A percentile compares a stretch with the other conserved stretches of the same genome.
These are phyloP conservation scores for Calypte anna DNA, from an alignment of 2,113 vertebrate genomes.

Conservation along the genomic window DNA sequence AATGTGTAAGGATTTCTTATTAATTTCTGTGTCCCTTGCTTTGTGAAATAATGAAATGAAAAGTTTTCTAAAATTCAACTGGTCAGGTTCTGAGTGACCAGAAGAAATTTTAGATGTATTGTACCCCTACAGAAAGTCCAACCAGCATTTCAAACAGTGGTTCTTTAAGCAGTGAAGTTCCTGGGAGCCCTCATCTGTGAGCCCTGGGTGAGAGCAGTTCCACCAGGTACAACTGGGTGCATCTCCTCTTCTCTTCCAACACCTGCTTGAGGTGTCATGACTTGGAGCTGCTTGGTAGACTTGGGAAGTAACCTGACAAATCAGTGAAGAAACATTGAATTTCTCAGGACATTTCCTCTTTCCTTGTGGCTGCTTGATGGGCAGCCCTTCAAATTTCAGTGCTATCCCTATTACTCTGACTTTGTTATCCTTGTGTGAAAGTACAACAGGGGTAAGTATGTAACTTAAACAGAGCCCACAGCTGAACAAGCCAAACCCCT, in stretches of 20 bases:
- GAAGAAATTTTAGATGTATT: neutral
- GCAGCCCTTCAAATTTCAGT: conserved; percentile 29
- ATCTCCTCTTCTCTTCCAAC: neutral
- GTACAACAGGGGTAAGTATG: conserved; percentile 23
- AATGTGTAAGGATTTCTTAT: neutral
- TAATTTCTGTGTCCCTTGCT: neutral
- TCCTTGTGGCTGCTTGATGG: neutral
- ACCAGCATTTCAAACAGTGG: neutral
- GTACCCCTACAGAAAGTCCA: neutral
- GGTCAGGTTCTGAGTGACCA: neutral
- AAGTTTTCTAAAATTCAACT: neutral
- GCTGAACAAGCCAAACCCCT: conserved; percentile 58
- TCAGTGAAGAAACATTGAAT: neutral
- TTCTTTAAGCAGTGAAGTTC: neutral
- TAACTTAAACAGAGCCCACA: conserved; percentile 53
- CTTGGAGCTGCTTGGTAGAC: neutral
- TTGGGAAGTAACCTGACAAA: neutral
- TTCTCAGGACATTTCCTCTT: neutral
- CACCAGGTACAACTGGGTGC: neutral
- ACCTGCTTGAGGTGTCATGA: neutral
- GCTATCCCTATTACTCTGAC: neutral
- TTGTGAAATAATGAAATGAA: neutral
- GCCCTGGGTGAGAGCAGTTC: neutral
- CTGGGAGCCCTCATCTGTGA: neutral
- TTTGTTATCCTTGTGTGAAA: conserved; percentile 62